phyloP scores from a whole-genome alignment of 2,113 vertebrate species.

The Carlito syrichta region DNA sequence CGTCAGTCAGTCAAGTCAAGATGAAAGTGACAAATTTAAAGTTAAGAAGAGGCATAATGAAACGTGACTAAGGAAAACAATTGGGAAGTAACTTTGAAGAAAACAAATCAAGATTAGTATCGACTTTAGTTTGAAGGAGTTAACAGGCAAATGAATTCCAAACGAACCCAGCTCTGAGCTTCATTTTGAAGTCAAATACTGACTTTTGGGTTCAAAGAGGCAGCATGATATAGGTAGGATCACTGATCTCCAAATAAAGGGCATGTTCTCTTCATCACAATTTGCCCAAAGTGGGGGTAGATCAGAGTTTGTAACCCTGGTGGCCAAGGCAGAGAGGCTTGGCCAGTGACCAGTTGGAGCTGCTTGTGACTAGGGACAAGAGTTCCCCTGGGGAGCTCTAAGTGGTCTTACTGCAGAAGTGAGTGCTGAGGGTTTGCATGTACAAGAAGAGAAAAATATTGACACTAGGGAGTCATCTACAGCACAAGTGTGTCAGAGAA shows the following conservation, averaged over 20 bases:
- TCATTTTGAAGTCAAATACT: not conserved
- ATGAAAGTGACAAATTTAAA: not conserved
- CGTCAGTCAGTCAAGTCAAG: not conserved
- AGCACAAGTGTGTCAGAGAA: not conserved
- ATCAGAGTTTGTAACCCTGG: not conserved
- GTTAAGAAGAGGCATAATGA: not conserved
- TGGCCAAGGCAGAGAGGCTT: not conserved
- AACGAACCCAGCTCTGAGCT: not conserved
- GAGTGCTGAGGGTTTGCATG: not conserved
- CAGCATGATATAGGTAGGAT: not conserved
- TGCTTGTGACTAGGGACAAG: too few relatives aligned
- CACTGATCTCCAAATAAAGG: not conserved
- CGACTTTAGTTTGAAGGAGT: not conserved
- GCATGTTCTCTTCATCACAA: not conserved
- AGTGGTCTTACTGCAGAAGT: not conserved
- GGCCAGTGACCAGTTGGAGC: too few relatives aligned
- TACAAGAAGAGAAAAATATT: not conserved
- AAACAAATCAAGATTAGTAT: not conserved
- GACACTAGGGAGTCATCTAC: not conserved
- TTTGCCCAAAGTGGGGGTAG: not conserved
- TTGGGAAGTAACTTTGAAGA: not conserved
- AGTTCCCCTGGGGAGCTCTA: not conserved
- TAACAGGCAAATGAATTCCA: not conserved
- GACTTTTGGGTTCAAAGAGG: not conserved
- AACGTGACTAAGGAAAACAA: accelerated